Evolutionary conservation across 2,797 vertebrate genomes (phyloP), one percentile per base, ranked within the genome.

Genomic region (Peromyscus eremicus): DNA sequence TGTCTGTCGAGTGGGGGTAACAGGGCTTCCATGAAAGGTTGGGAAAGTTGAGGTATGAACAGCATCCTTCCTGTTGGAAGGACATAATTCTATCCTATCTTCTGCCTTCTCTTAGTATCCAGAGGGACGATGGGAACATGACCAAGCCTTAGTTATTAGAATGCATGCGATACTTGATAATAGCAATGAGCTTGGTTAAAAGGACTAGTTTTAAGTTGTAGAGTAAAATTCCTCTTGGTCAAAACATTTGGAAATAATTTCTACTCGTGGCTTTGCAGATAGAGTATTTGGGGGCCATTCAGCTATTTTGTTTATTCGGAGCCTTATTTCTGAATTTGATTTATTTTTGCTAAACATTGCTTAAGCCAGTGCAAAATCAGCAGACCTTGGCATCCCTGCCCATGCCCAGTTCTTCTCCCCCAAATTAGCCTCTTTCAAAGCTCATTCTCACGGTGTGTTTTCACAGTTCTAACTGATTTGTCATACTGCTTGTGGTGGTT

Each of bases 301-400:
- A 71, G 68, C 93, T 75, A 83, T 82, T 76, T 79, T 40, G 12
- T 88, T 70, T 32, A n/a, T 87, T 77, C 0, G 5, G 46, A 81
- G 60, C 82, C 75, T 89, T 64, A 70, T 83, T 88, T 94, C 71
- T 84, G 73, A 71, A 46, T 92, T 80, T 73, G 25, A 89, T 57
- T 92, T 49, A 34, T 27, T 71, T 96, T 55, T 92, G 23, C 55
- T 92, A 79, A 60, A n/a, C 25, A 17, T 75, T 66, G 70, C 37
- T 37, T 49, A 68, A 85, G 73, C 73, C 34, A 75, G 12, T 80
- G 32, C 10, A 40, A 37, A 66, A 73, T 13, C 32, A 49, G 55
- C 52, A 85, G 32, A 34, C 7, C 19, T 57, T 85, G 46, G 4
- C 49, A 68, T 57, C 19, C 64, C n/a, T 46, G 8, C 23, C 70